Conservation (phyloP, 2,888 invertebrate species). For the Pollenia griseotomentosa region DNA sequence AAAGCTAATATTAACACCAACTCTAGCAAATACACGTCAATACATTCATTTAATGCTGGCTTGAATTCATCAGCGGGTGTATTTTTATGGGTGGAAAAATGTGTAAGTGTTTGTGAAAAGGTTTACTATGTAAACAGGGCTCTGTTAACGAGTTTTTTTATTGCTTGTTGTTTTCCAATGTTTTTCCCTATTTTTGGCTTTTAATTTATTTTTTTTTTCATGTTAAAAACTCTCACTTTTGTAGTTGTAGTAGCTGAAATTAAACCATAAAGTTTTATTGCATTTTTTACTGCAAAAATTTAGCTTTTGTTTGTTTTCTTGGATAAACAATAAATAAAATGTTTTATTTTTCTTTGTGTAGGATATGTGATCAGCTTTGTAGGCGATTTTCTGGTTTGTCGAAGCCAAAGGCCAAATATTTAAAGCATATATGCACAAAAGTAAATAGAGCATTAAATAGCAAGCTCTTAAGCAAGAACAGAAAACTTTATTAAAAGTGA, state of each 20-base stretch:
- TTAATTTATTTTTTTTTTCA: not conserved
- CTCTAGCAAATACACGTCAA: conserved; percentile 36
- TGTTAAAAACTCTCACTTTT: conserved; percentile 26
- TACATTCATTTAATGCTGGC: not conserved
- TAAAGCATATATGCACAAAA: too few species aligned
- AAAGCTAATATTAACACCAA: conserved; percentile 41
- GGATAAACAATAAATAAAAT: not conserved
- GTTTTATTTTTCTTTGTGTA: not conserved
- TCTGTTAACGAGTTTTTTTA: conserved; percentile 3
- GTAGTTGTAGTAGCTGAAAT: conserved; percentile 32
- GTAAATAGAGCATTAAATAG: too few species aligned
- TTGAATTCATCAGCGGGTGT: not conserved
- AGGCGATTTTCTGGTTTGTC: not conserved
- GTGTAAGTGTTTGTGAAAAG: not conserved
- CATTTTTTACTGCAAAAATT: conserved; percentile 2
- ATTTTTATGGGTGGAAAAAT: not conserved
- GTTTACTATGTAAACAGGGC: not conserved
- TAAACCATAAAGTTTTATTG: conserved; percentile 59
- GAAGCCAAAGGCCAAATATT: conserved; percentile 1
- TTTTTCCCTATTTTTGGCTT: not conserved
- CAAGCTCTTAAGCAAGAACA: too few species aligned
- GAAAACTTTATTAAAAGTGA: too few species aligned
- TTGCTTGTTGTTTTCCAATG: not conserved
- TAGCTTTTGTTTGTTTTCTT: not conserved
- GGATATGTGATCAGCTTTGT: not conserved